Evolutionary conservation across 2,888 invertebrate genomes (phyloP).

Genomic region (Nephrotoma flavescens): DNA sequence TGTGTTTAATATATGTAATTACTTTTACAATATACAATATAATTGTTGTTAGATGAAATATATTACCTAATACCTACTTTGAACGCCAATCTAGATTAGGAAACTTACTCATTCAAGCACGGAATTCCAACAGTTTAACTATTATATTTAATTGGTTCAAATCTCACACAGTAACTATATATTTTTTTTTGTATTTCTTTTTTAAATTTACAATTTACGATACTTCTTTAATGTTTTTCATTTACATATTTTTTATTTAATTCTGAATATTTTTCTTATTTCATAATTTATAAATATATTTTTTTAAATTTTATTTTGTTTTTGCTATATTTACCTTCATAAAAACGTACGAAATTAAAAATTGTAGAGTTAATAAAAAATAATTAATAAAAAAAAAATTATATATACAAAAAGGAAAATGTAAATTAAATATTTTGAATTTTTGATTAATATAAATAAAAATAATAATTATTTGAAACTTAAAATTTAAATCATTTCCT

Average conservation of each 20-base stretch:
- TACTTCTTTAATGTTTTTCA: background rate
- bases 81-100: too few relatives aligned
- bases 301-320: background rate
- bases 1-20: too few relatives aligned
- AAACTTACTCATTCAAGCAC: background rate
- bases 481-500: background rate
- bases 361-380: background rate
- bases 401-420: background rate
- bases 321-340: background rate
- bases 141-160: background rate
- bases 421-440: background rate
- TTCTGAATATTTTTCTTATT: background rate
- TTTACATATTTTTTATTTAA: background rate
- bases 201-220: background rate
- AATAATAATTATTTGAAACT: background rate
- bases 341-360: background rate
- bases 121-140: background rate
- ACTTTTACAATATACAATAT: too few relatives aligned
- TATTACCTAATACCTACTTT: too few relatives aligned
- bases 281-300: background rate
- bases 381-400: background rate
- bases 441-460: background rate
- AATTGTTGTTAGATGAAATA: too few relatives aligned
- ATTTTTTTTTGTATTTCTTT: background rate
- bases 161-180: background rate